These are phyloP conservation scores for Athalia rosae DNA, from an alignment of 2,888 invertebrate species.

Conservation along the genomic window DNA sequence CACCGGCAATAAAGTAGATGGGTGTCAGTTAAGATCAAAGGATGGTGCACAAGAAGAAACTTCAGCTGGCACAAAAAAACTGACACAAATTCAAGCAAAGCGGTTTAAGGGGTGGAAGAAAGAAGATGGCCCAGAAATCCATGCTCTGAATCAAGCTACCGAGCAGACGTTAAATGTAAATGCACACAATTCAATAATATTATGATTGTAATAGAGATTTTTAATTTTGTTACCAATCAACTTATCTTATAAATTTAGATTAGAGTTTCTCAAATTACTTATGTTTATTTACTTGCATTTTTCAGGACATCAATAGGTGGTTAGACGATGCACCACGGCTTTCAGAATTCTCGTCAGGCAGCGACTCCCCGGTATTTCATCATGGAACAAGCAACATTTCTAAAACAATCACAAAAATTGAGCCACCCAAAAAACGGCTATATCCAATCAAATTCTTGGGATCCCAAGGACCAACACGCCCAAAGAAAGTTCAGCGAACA, in stretches of 20 bases:
- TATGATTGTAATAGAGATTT: not conserved
- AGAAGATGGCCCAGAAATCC: slow-evolving; percentile 76
- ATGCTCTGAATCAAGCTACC: slow-evolving; percentile 82
- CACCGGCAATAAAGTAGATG: slow-evolving; percentile 63
- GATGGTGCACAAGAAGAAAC: slow-evolving; percentile 62
- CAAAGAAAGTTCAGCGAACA: slow-evolving; percentile 84
- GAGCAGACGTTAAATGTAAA: slow-evolving; percentile 79
- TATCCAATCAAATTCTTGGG: slow-evolving; percentile 67
- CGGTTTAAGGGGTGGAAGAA: slow-evolving; percentile 64
- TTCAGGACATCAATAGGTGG: slow-evolving; percentile 93
- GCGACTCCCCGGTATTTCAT: slow-evolving; percentile 80
- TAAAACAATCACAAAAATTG: slow-evolving; percentile 55
- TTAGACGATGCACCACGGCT: slow-evolving; percentile 88
- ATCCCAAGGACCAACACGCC: slow-evolving; percentile 65
- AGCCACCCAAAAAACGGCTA: slow-evolving; percentile 58
- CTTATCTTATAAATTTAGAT: too few relatives aligned
- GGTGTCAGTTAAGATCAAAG: slow-evolving; percentile 65
- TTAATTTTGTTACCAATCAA: not conserved
- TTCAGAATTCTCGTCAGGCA: slow-evolving; percentile 85
- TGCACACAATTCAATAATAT: not conserved
- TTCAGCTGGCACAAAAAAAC: slow-evolving; percentile 55
- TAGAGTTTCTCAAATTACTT: too few relatives aligned
- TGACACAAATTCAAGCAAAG: slow-evolving; percentile 62
- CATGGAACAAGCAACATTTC: slow-evolving; percentile 75
- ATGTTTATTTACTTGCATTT: slow-evolving; percentile 51